Conservation (phyloP, 2,888 invertebrate species). For the Lasioglossum zephyrum region DNA sequence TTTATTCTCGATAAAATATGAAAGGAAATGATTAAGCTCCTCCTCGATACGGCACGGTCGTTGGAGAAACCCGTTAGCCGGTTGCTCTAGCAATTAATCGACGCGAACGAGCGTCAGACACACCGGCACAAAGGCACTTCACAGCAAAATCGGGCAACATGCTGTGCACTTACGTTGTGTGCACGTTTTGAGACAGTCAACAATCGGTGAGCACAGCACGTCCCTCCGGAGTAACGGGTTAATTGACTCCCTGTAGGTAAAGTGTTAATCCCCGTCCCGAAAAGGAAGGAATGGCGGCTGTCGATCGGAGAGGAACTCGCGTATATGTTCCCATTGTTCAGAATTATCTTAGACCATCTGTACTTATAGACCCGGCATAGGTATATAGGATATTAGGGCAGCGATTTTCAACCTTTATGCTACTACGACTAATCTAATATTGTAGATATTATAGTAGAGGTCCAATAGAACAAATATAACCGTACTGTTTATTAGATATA, state of each 20-base stretch:
- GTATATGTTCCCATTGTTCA: neutral
- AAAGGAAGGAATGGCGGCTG: neutral
- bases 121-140: neutral
- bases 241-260: neutral
- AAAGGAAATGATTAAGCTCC: neutral
- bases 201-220: neutral
- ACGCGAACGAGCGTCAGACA: neutral
- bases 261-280: conserved; percentile 1
- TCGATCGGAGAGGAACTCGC: neutral
- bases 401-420: too few relatives aligned
- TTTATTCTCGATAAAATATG: neutral
- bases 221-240: neutral
- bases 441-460: too few relatives aligned
- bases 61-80: neutral
- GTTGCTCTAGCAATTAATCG: neutral
- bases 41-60: neutral
- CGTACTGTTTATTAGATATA: too few relatives aligned
- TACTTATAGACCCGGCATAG: too few relatives aligned
- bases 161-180: neutral
- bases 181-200: conserved; percentile 7
- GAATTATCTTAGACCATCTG: neutral
- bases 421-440: too few relatives aligned
- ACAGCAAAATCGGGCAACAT: conserved; percentile 2
- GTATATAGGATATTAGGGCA: too few relatives aligned
- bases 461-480: too few relatives aligned